Evolutionary conservation across 2,888 invertebrate genomes (phyloP).

Genomic region (Orthosia incerta): DNA sequence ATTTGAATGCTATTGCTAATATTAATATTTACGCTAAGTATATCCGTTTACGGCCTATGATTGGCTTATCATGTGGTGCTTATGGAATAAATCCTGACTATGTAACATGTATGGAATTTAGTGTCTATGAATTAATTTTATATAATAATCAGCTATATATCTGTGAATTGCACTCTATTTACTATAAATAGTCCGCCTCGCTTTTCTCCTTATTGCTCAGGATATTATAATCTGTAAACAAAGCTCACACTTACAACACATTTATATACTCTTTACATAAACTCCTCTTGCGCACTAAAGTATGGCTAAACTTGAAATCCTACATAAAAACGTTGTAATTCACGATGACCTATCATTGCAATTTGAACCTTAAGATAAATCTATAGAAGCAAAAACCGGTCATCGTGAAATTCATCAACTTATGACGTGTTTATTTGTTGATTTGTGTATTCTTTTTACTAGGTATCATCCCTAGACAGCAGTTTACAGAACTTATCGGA

Average conservation of each 20-base stretch:
- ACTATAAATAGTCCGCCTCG: slow-evolving; percentile 30
- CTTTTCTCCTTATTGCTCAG: slow-evolving; percentile 51
- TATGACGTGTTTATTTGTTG: slow-evolving; percentile 8
- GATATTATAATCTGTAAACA: slow-evolving; percentile 15
- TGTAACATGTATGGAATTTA: slow-evolving; percentile 31
- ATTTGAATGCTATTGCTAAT: slow-evolving; percentile 48
- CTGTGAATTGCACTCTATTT: slow-evolving; percentile 30
- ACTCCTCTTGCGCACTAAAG: slow-evolving; percentile 29
- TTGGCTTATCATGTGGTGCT: slow-evolving; percentile 56
- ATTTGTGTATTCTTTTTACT: slow-evolving; percentile 34
- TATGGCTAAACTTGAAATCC: slow-evolving; percentile 29
- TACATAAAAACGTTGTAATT: slow-evolving; percentile 11
- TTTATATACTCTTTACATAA: slow-evolving; percentile 22
- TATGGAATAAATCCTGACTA: slow-evolving; percentile 33
- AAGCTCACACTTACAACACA: slow-evolving; percentile 23
- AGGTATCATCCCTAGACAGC: slow-evolving; percentile 89
- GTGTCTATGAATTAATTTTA: slow-evolving; percentile 25
- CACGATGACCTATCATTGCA: slow-evolving; percentile 11
- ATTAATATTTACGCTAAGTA: slow-evolving; percentile 33
- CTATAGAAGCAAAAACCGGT: slow-evolving; percentile 4
- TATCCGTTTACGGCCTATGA: slow-evolving; percentile 26
- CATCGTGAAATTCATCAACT: slow-evolving; percentile 23
- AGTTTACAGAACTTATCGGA: slow-evolving; percentile 90
- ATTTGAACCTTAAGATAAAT: slow-evolving; percentile 20
- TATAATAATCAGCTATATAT: neutral